Evolutionary conservation across 2,797 vertebrate species (phyloP).

Genomic region (Sciaenops ocellatus): DNA sequence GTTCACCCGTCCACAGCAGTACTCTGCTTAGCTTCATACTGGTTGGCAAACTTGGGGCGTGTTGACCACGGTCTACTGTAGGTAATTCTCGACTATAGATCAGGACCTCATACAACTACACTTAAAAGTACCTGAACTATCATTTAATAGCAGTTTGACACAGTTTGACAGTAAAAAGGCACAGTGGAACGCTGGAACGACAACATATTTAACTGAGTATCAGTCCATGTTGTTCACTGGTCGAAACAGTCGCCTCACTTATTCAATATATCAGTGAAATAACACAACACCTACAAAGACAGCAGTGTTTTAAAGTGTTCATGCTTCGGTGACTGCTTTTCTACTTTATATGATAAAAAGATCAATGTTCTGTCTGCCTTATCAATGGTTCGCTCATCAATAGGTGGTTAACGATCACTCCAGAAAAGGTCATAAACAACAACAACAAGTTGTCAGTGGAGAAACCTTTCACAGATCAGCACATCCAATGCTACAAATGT

Average conservation of each 20-base stretch:
- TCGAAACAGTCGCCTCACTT: background rate
- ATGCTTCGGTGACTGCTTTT: too few species aligned
- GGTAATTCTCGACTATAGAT: too few species aligned
- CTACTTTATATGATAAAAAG: background rate
- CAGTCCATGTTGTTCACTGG: too few species aligned
- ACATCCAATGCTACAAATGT: background rate
- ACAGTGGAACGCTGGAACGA: too few species aligned
- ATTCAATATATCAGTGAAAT: background rate
- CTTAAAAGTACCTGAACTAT: background rate
- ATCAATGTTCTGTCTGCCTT: background rate
- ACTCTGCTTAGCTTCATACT: too few species aligned
- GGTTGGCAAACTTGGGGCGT: too few species aligned
- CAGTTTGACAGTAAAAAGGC: too few species aligned
- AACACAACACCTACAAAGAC: background rate
- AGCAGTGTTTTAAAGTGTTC: background rate
- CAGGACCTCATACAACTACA: too few species aligned
- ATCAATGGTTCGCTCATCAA: background rate
- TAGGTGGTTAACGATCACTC: background rate
- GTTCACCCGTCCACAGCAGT: too few species aligned
- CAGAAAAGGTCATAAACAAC: conserved; percentile 11
- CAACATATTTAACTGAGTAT: too few species aligned
- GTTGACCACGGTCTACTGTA: too few species aligned
- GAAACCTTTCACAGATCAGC: background rate
- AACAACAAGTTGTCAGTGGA: background rate
- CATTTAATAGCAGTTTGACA: too few species aligned